These are phyloP conservation scores for Odiellus spinosus DNA, from an alignment of 2,888 invertebrate genomes.

Conservation along the genomic window DNA sequence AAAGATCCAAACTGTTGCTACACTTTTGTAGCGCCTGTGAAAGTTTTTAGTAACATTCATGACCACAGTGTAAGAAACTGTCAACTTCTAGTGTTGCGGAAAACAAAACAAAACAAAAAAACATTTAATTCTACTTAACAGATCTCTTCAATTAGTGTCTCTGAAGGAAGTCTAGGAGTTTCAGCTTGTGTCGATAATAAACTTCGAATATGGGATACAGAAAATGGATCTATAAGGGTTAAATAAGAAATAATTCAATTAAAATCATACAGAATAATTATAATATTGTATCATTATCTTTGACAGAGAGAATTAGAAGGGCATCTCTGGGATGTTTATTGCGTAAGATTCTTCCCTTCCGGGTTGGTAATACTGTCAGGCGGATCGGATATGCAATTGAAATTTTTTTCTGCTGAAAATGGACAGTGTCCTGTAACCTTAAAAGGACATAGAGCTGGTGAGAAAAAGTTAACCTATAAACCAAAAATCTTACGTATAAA, in stretches of 20 bases:
- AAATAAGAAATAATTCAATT: slow-evolving; percentile 11
- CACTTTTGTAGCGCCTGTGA: slow-evolving; percentile 38
- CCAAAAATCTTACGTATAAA: background rate
- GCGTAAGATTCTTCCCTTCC: slow-evolving; percentile 51
- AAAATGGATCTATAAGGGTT: slow-evolving; percentile 39
- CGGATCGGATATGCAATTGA: slow-evolving; percentile 49
- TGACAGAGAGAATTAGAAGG: slow-evolving; percentile 35
- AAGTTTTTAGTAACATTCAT: slow-evolving; percentile 32
- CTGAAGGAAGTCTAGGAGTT: slow-evolving; percentile 43
- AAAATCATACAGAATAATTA: background rate
- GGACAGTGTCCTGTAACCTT: slow-evolving; percentile 49
- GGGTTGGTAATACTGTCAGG: slow-evolving; percentile 48
- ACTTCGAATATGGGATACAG: slow-evolving; percentile 46
- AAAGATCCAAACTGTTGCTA: slow-evolving; percentile 13
- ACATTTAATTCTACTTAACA: slow-evolving; percentile 18
- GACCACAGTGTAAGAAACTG: slow-evolving; percentile 35
- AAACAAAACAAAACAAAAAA: background rate
- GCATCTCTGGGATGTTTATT: slow-evolving; percentile 50
- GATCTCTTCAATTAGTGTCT: slow-evolving; percentile 42
- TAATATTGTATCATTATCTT: background rate
- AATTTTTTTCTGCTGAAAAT: slow-evolving; percentile 52
- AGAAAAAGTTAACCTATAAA: background rate
- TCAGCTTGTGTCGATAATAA: slow-evolving; percentile 44
- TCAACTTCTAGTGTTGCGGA: slow-evolving; percentile 8
- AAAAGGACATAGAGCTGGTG: slow-evolving; percentile 44